Conservation (phyloP, 2,888 invertebrate genomes). For the Trisateles emortualis region DNA sequence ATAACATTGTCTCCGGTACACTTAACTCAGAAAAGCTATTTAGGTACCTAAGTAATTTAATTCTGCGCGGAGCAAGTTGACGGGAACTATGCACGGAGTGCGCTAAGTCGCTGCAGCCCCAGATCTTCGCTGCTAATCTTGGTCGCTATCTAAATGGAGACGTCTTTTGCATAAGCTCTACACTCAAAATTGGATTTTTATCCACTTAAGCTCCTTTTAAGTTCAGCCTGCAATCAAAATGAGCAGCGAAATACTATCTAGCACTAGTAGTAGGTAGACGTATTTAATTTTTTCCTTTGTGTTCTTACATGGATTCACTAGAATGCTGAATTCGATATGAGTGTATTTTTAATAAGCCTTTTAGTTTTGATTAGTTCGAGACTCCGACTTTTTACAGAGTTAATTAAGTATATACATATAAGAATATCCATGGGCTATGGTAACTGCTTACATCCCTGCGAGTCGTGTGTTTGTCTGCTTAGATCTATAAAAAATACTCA, state of each 20-base stretch:
- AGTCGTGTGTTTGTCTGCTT: too few species aligned
- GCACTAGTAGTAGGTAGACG: conserved; percentile 2
- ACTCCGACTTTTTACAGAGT: too few species aligned
- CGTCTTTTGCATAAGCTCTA: conserved; percentile 70
- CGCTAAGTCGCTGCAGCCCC: conserved; percentile 62
- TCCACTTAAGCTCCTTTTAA: conserved; percentile 59
- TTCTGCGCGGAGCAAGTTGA: conserved; percentile 65
- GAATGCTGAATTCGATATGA: too few species aligned
- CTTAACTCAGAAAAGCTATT: conserved; percentile 74
- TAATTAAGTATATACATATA: too few species aligned
- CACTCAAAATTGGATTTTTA: conserved; percentile 71
- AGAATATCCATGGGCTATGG: too few species aligned
- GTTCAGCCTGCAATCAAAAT: conserved; percentile 43
- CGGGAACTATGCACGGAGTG: conserved; percentile 67
- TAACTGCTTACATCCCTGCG: too few species aligned
- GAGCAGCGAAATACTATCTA: conserved; percentile 30
- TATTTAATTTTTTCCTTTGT: too few species aligned
- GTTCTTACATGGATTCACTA: too few species aligned
- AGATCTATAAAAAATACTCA: too few species aligned
- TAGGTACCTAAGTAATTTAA: conserved; percentile 76
- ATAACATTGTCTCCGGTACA: conserved; percentile 65
- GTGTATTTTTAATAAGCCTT: too few species aligned
- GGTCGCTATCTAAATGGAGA: conserved; percentile 68
- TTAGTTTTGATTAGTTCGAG: too few species aligned
- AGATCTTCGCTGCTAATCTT: conserved; percentile 66